Evolutionary conservation across 2,797 vertebrate genomes (phyloP), one percentile per base, ranked within the genome.

Genomic region (Chrosomus eos): DNA sequence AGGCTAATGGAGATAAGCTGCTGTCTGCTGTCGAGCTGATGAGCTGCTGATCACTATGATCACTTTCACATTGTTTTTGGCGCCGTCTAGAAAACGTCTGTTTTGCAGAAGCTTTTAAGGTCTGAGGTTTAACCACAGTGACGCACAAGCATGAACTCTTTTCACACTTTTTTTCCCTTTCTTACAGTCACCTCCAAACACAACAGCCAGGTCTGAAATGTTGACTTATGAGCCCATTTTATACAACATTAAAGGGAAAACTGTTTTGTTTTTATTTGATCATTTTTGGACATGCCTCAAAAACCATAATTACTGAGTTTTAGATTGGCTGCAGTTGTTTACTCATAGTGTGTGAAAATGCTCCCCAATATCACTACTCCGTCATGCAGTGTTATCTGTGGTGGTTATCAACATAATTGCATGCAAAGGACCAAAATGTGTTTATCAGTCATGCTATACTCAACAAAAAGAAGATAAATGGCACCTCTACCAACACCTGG

Each of bases 41-140:
- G 73, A 84, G 72, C 78, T 84, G 10, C 3, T 7, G 31, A 67
- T 66, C 21, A 8, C 51, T 38, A 23, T 13, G 43, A 53, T 43
- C 68, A 80, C 76, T 85, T 73, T 80, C 83, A 79, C 76, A 7
- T 31, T 66, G 77, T 51, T 71, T 51, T 73, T 53, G 77, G 10
- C 68, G 13, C 76, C 2, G 55, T 85, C 83, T 85, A 53, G 33
- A 10, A 64, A 11, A 38, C 0, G 31, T 72, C 66, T 85, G 58
- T 76, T 86, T 80, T 80, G 78, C 68, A 83, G 86, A 89, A 78
- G 82, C 83, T 91, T 92, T 88, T 88, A 88, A 81, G 36, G 43
- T 33, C 45, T 73, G 87, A 68, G 5, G 66, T 78, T 78, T 80
- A 89, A 91, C 90, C 90, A 77, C 90, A 86, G 28, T 90, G 88